Conservation (phyloP, 2,113 vertebrate species). For the Artemisiospiza belli region DNA sequence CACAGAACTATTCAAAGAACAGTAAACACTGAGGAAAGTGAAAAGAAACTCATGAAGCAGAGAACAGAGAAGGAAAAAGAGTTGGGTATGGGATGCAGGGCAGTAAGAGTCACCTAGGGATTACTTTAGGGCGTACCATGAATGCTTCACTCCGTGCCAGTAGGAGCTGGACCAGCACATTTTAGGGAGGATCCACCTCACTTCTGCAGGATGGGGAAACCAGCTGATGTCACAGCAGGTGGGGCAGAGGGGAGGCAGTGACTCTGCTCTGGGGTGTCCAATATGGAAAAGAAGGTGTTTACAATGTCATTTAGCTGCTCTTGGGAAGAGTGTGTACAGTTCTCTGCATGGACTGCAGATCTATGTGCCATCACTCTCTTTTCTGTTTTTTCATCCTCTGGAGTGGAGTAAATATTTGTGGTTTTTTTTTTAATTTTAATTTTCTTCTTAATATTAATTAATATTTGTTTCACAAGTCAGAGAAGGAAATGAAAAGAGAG, state of each 20-base stretch:
- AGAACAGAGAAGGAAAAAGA: neutral
- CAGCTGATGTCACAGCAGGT: neutral
- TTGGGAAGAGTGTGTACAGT: neutral
- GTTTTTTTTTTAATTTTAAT: fast-evolving
- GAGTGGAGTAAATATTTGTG: neutral
- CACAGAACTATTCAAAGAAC: constrained; percentile 49
- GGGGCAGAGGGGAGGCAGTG: neutral
- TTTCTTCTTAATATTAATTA: neutral
- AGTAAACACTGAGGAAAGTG: constrained; percentile 28
- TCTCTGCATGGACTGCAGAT: neutral
- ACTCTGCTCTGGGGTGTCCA: neutral
- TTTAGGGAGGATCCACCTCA: neutral
- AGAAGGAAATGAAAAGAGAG: neutral
- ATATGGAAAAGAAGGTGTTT: neutral
- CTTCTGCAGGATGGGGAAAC: neutral
- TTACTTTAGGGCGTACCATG: neutral
- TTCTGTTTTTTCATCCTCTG: neutral
- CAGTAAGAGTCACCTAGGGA: neutral
- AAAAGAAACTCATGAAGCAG: constrained; percentile 37
- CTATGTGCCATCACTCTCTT: neutral
- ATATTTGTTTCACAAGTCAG: neutral
- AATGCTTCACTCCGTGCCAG: neutral
- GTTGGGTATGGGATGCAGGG: neutral
- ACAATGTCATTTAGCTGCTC: neutral
- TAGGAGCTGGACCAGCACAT: neutral